Percentiles rank a stretch among this genome's conserved stretches.
phyloP scores from a whole-genome alignment of 2,797 vertebrate species.

The Echiichthys vipera region DNA sequence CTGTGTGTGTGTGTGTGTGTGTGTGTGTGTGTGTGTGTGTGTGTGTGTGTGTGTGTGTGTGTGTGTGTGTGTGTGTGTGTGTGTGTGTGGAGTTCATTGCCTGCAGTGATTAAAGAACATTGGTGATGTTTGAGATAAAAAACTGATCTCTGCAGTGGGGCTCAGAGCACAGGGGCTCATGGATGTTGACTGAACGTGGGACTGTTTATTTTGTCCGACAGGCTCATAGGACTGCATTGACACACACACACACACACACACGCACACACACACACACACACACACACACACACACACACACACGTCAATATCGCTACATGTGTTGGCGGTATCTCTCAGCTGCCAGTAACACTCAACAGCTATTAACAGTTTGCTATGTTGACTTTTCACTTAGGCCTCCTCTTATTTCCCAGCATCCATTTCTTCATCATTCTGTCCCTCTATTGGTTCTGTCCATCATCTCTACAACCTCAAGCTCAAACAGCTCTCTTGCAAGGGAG shows the following conservation, averaged over 20 bases:
- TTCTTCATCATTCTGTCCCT: slow-evolving; percentile 22
- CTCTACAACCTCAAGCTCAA: slow-evolving; percentile 21
- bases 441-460: slow-evolving; percentile 28
- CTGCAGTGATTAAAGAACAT: slow-evolving; percentile 21
- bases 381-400: slow-evolving; percentile 21
- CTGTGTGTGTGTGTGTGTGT: neutral
- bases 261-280: too few species aligned
- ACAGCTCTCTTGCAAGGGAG: slow-evolving; percentile 8
- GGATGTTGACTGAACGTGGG: slow-evolving; percentile 32
- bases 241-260: slow-evolving; percentile 9
- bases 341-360: slow-evolving; percentile 27
- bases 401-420: slow-evolving; percentile 40
- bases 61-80: neutral
- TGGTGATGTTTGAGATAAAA: slow-evolving; percentile 28
- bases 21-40: neutral
- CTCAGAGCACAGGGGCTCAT: slow-evolving; percentile 26
- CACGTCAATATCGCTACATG: slow-evolving; percentile 8
- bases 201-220: slow-evolving; percentile 42
- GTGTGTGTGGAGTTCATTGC: neutral
- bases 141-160: slow-evolving; percentile 22
- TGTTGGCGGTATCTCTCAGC: slow-evolving; percentile 29
- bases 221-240: neutral
- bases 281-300: slow-evolving; percentile 14
- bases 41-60: neutral
- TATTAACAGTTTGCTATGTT: slow-evolving; percentile 25